Evolutionary conservation across 1,140 invertebrate species (phyloP), one percentile per base, ranked within the genome.

Genomic region (Drosophila saltans): DNA sequence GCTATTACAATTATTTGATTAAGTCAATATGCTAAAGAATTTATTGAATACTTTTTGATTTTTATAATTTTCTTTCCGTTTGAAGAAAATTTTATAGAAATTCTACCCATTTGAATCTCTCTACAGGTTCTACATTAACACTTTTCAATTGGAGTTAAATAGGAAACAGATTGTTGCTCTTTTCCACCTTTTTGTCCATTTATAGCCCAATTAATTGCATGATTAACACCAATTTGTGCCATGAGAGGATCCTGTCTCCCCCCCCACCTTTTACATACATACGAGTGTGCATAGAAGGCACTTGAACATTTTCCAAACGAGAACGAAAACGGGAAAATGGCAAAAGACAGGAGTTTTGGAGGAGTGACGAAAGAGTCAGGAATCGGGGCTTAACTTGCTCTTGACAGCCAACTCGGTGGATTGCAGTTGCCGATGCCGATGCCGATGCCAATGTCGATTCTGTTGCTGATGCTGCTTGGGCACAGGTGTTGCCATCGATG

Each of bases 201-300:
- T 61, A 72, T 73, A 66, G 69, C 79, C 75, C 83, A 88, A 86
- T 86, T 86, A 80, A 83, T 77, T 66, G 76, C 69, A 66, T 80
- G 83, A 86, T 86, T 86, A 88, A 86, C 72, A 76, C 78, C 80
- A 88, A 86, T 86, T 84, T 57, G 60, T 33, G 28, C 9, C 5
- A 74, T 56, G 36, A 52, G 64, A 69, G 5, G 45, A 52, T 21
- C 8, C 24, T 52, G 16, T 2, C 21, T 48, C 16, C n/a, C 7
- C 6, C 8, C 64, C 36, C n/a, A n/a, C n/a, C 59, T 9, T 43
- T 30, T 26, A 9, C 59, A 39, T n/a, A n/a, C 52, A 40, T 30
- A 28, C 3, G 33, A 11, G 33, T 41, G 40, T 41, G 43, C 39
- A 39, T 60, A 43, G 48, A 11, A 66, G 59, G 57, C 82, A 85